Percentiles rank a stretch among this genome's conserved stretches.
phyloP scores from a whole-genome alignment of 2,113 vertebrate genomes.

The Percina caprodes region DNA sequence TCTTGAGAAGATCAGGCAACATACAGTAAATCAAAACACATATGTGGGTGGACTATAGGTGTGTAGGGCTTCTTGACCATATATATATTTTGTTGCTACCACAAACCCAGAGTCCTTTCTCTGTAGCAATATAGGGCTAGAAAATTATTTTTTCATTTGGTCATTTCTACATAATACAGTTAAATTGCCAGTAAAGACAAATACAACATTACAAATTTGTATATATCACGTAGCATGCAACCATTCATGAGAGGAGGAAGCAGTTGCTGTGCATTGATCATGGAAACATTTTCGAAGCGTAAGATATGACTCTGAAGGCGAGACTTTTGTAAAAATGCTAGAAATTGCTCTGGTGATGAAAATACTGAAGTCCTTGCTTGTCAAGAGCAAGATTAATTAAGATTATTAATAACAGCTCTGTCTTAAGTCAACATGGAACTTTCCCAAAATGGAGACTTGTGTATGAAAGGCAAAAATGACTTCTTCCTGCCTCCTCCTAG shows the following conservation, averaged over 20 bases:
- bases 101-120: neutral
- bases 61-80: neutral
- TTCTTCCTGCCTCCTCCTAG: conserved; percentile 18
- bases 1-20: neutral
- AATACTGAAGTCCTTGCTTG: neutral
- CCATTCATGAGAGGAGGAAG: neutral
- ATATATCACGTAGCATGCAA: neutral
- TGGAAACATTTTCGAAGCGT: neutral
- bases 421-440: conserved; percentile 13
- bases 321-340: neutral
- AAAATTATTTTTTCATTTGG: neutral
- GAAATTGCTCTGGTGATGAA: neutral
- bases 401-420: conserved; percentile 8
- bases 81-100: neutral
- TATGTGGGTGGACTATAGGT: neutral
- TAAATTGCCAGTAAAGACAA: neutral
- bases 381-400: neutral
- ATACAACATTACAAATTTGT: neutral
- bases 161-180: neutral
- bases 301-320: neutral
- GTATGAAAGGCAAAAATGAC: conserved; percentile 10
- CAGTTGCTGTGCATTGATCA: neutral
- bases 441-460: conserved; percentile 13
- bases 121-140: neutral
- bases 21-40: neutral